Evolutionary conservation across 1,140 invertebrate genomes (phyloP), one percentile per base, ranked within the genome.

Genomic region (Ladona fulva): DNA sequence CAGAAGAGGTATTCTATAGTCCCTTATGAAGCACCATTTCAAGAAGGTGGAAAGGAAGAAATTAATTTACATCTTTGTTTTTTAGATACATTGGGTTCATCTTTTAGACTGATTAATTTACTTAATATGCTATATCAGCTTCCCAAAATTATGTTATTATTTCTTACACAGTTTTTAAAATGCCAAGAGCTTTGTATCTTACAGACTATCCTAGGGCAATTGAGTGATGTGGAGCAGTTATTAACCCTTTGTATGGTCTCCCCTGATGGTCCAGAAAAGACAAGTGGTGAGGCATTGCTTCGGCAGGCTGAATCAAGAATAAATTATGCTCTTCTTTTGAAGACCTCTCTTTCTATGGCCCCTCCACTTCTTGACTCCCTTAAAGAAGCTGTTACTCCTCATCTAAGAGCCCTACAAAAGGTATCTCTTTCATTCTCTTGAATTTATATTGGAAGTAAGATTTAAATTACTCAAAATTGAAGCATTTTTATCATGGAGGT

Each of bases 251-350:
- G 90, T 81, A 86, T 89, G 74, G 87, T 89, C 79, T 83, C 87
- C 19, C 86, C 86, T 1, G 89, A 91, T 25, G 89, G 87, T 77
- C 14, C 74, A 25, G 74, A 75, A 3, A 25, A 25, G 3, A 24
- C 79, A 80, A 76, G 10, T 42, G 22, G 79, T 78, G 16, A 80
- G 76, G 74, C 52, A 66, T 66, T 66, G 52, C 84, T 88, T 24
- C 83, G 88, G 73, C 86, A 86, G 74, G 90, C 90, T 0, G 93
- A 96, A 82, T 89, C 89, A 24, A 92, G 94, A 84, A 87, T 96
- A 37, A 94, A 94, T 82, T 92, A 93, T 81, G 86, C 92, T 3
- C 86, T 97, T 5, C 85, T 91, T 10, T 83, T 97, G 44, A 97
- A 97, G 85, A 90, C 91, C 76, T 90, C 91, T 0, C 86, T 97